Base-by-base conservation (phyloP, 2,113 vertebrate species). In the Solenodon paradoxus region DNA sequence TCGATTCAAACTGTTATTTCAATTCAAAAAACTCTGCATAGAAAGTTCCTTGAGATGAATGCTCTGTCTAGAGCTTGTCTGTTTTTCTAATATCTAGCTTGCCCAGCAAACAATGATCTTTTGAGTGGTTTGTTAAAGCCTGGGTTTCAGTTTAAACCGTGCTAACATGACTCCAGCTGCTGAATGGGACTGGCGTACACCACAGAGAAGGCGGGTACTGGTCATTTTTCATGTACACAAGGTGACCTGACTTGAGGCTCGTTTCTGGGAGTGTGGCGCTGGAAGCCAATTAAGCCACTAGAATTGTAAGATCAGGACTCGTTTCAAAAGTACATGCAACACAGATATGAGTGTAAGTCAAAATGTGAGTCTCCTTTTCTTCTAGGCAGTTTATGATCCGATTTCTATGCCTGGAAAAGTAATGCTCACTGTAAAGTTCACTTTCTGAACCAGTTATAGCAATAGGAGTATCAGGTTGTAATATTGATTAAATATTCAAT, bases 381-480 rank as follows among this genome's bases (percentile, higher is more conserved):
- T 89, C 3, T 49, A 86, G n/a, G 42, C n/a, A 77, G 59, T 93
- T 81, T 90, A 68, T 80, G 57, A 66, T 81, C 68, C 35, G 28
- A 69, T 68, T 90, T 90, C 49, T 81, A n/a, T 61, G 75, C n/a
- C 87, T 87, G 68, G 66, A 75, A 69, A 87, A 94, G 45, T 74
- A 26, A 81, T 38, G 35, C 81, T 42, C 7, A 4, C 57, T 86
- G 57, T 22, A 51, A 51, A 81, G 38, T 59, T 90, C 35, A 82
- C 77, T 86, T 87, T 59, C 81, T 38, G 40, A 90, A 47, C 45
- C 45, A 47, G 19, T 82, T 87, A 38, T 16, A 61, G 30, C 49
- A 81, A 22, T 24, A n/a, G 38, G 26, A 63, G 45, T 40, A 47
- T 63, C 45, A 40, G 77, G 32, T 63, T 35, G 83, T 38, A 22